Evolutionary conservation across 2,113 vertebrate genomes (phyloP), one percentile per base, ranked within the genome.

Genomic region (Hippocampus comes): DNA sequence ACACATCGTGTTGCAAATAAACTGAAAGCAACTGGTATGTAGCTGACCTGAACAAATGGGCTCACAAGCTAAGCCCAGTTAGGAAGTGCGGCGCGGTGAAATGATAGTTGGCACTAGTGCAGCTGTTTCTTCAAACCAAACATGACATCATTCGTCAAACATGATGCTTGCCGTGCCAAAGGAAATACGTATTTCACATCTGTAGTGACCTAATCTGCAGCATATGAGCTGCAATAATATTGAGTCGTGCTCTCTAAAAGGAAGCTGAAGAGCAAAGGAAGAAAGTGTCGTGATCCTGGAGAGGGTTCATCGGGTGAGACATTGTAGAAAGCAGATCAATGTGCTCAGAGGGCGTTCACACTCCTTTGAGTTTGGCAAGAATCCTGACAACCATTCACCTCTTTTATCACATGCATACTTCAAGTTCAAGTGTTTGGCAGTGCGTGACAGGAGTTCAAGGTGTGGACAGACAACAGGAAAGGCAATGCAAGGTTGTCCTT

Each of bases 331-430:
- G n/a, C 53, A 14, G 48, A 27, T 2, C 8, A 71, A 84, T 86
- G 81, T 71, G 73, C 77, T 90, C 89, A 90, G 70, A 76, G 88
- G 90, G 89, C 78, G 89, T 89, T 82, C 79, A 84, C 81, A 23
- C 78, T 85, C 70, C 70, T 76, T 7, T 43, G 79, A 80, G 83
- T 79, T 77, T 85, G 82, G 87, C 82, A 76, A 75, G 48, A 77
- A 67, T 82, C 74, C 71, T 71, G 66, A 78, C 82, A 70, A 80
- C 83, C 79, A 72, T 77, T 87, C 76, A 71, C 76, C 64, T 56
- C 63, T 71, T 56, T 66, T 71, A 81, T 72, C 73, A 78, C 73
- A 68, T 75, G 65, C 72, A 25, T 73, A 74, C 41, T 73, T 73
- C 27, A 60, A 48, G n/a, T 74, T 23, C 3, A 65, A 79, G 61